phyloP scores from a whole-genome alignment of 2,113 vertebrate species.

The Engystomops pustulosus region DNA sequence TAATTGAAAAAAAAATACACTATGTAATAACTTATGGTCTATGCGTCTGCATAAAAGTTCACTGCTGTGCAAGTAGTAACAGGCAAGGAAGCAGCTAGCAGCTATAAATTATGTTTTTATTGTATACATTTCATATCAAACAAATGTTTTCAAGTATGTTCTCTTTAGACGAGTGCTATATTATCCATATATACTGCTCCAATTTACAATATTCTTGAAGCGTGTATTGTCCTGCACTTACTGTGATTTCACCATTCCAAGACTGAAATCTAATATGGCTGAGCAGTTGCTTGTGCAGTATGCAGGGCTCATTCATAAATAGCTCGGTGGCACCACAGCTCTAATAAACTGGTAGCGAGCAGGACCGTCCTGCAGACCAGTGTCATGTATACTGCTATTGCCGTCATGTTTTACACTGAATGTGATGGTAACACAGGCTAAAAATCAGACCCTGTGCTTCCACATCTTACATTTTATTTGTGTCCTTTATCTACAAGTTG shows the following conservation, averaged over 20 bases:
- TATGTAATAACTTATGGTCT: not conserved
- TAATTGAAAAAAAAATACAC: not conserved
- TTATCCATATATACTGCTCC: not conserved
- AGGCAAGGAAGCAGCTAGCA: not conserved
- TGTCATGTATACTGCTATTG: not conserved
- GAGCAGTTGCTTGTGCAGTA: slow-evolving; percentile 39
- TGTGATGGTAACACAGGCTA: not conserved
- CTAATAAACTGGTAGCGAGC: slow-evolving; percentile 34
- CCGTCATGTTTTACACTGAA: not conserved
- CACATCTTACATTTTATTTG: not conserved
- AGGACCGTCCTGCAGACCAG: not conserved
- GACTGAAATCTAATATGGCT: slow-evolving; percentile 52
- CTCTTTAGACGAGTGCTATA: not conserved
- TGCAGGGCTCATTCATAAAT: slow-evolving; percentile 54
- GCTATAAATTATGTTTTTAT: not conserved
- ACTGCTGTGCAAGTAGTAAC: not conserved
- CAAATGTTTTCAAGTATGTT: not conserved
- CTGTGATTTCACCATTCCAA: slow-evolving; percentile 39
- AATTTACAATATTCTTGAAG: not conserved
- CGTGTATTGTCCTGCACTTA: slow-evolving; percentile 41
- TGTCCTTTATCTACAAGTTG: no score
- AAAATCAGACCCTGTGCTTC: not conserved
- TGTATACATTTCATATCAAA: not conserved
- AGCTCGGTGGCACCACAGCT: slow-evolving; percentile 47
- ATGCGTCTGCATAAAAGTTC: not conserved